Conservation (phyloP, 2,888 invertebrate species). For the Glyphotaelius pellucidus region DNA sequence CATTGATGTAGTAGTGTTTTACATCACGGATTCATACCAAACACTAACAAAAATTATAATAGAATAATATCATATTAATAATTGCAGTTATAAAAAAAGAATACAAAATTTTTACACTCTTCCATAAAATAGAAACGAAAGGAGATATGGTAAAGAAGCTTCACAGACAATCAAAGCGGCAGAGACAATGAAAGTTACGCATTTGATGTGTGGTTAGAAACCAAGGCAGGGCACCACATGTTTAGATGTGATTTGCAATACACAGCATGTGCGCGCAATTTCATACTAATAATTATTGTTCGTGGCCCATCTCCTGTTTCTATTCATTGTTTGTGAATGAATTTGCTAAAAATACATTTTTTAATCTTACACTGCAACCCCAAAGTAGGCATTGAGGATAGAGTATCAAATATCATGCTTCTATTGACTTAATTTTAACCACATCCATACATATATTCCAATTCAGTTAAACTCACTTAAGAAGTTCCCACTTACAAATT, state of each 20-base stretch:
- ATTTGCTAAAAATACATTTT: background rate
- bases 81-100: background rate
- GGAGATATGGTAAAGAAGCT: too few species aligned
- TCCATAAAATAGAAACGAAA: too few species aligned
- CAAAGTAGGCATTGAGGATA: background rate
- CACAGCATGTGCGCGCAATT: too few species aligned
- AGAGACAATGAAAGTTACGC: too few species aligned
- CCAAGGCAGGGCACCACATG: too few species aligned
- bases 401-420: background rate
- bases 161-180: too few species aligned
- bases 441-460: background rate
- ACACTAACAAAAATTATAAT: background rate
- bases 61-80: background rate
- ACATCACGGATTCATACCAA: background rate
- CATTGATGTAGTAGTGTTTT: background rate
- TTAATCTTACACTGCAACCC: background rate
- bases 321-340: background rate
- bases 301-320: too few species aligned
- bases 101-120: background rate
- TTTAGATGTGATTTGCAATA: too few species aligned
- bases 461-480: background rate
- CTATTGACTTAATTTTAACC: background rate
- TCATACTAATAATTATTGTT: too few species aligned
- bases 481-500: too few species aligned
- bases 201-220: too few species aligned